Evolutionary conservation across 2,888 invertebrate species (phyloP), one percentile per base, ranked within the genome.

Genomic region (Eilema griseolum): DNA sequence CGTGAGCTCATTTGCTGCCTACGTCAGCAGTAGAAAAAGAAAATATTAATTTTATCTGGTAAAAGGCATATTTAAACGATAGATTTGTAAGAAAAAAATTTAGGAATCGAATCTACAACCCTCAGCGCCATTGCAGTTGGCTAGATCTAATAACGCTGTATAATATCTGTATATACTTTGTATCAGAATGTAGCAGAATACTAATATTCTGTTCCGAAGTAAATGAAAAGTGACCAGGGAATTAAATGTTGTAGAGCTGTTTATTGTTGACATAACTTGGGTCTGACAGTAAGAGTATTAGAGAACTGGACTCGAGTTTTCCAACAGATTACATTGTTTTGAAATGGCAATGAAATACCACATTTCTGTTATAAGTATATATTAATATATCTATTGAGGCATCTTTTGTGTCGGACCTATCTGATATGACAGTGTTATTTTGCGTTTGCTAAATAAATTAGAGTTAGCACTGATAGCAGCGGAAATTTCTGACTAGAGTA

Each of bases 211-310:
- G 12, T 23, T 31, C 37, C 41, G 1, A 63, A 67, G 33, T 61
- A 59, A 41, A 68, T 63, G 20, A 59, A 66, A 57, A 66, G 57
- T 33, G 57, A 65, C 64, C 52, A 52, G 28, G 28, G 46, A 66
- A 66, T 66, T 52, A 64, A 66, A 66, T 66, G 66, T 66, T 59
- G 66, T 59, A 28, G 41, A 57, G 37, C 28, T 33, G n/a, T 62
- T 59, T 28, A 68, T 37, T 68, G 56, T 56, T 63, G n/a, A 56
- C 14, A 24, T 26, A 65, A 60, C 52, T 64, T 41, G 41, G 28
- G 41, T 23, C 59, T 41, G 69, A 61, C 52, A 60, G 59, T 60
- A 41, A 46, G 59, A 69, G 46, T 69, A 69, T 69, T 69, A 60
- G 33, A 64, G 56, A 46, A 69, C 46, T 46, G 31, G 46, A 64